phyloP scores from a whole-genome alignment of 2,113 vertebrate genomes.

The Mesocricetus auratus region DNA sequence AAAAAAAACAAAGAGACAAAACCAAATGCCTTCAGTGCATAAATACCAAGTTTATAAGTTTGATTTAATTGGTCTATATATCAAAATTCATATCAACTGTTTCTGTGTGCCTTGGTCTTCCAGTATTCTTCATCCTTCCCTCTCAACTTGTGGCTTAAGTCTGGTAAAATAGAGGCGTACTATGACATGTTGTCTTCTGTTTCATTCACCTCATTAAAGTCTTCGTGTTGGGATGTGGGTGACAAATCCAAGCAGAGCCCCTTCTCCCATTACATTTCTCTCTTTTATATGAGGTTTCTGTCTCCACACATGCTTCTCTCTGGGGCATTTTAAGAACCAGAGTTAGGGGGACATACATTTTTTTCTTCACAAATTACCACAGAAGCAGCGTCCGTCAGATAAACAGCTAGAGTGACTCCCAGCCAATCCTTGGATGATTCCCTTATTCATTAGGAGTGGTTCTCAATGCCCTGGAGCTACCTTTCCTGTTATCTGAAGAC shows the following conservation, averaged over 20 bases:
- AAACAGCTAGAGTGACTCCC: background rate
- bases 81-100: background rate
- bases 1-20: background rate
- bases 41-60: background rate
- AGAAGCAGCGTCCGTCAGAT: slow-evolving; percentile 40
- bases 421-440: slow-evolving; percentile 12
- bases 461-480: background rate
- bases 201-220: background rate
- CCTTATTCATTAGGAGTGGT: background rate
- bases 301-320: background rate
- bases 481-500: background rate
- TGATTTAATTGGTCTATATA: background rate
- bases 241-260: background rate
- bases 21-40: background rate
- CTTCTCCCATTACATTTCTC: accelerated
- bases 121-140: background rate
- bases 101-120: background rate
- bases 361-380: slow-evolving; percentile 49
- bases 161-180: background rate
- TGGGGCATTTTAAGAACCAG: slow-evolving; percentile 54
- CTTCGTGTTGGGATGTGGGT: background rate
- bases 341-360: background rate
- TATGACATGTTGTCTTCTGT: background rate
- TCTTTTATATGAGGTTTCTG: background rate
- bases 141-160: background rate